A percentile compares a stretch with the other conserved stretches of the same genome.
These are phyloP conservation scores for Bathynomus jamesi DNA, from an alignment of 1,140 invertebrate species.

Conservation along the genomic window DNA sequence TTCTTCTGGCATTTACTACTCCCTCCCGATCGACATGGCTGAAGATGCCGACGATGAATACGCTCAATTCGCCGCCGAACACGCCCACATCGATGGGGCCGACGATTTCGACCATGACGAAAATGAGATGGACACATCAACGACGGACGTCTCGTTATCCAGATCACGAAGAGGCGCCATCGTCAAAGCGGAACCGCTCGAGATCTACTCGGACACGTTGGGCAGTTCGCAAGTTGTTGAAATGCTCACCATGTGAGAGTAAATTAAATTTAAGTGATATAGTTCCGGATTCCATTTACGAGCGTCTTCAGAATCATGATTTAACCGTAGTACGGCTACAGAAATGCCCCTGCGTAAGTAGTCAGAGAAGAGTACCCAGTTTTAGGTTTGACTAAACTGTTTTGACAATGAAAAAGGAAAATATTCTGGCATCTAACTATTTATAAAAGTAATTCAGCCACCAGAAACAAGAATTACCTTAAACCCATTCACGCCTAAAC, in stretches of 20 bases:
- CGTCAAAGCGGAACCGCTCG: neutral
- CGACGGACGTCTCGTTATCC: neutral
- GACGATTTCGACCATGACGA: neutral
- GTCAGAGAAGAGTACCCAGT: too few species aligned
- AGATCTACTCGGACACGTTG: neutral
- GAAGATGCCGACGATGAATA: neutral
- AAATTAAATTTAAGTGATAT: too few species aligned
- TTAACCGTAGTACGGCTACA: too few species aligned
- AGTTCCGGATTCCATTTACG: too few species aligned
- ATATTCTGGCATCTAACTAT: too few species aligned
- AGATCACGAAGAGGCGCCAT: neutral
- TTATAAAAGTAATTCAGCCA: too few species aligned
- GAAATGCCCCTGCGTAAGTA: too few species aligned
- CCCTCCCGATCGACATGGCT: neutral
- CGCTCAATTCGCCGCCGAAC: neutral
- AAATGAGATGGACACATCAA: neutral
- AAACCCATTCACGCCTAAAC: too few species aligned
- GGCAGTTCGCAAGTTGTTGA: neutral
- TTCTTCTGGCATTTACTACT: neutral
- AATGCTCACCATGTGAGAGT: neutral
- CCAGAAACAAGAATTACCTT: too few species aligned
- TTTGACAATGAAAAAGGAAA: too few species aligned
- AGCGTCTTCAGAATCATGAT: too few species aligned
- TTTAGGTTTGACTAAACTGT: too few species aligned
- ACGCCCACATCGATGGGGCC: neutral